Base-by-base conservation (phyloP, 2,888 invertebrate genomes). In the Dastarcus helophoroides region DNA sequence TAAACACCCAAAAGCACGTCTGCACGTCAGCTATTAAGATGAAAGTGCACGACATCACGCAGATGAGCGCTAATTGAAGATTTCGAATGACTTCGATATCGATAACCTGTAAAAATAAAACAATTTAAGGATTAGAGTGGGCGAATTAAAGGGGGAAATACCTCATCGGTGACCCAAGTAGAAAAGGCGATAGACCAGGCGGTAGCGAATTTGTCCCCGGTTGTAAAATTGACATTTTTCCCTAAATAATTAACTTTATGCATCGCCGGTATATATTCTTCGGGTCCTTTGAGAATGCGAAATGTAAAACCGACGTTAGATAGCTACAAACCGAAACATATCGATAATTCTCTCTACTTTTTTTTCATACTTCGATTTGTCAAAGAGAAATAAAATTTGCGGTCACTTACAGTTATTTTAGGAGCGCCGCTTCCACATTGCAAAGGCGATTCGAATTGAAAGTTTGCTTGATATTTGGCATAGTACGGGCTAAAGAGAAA, bases 41-140 rank as follows among this genome's bases (percentile, higher is more conserved):
- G 8, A 77, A 57, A 0, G 84, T 84, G 45, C 81, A 82, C n/a
- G 73, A 51, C 75, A 85, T 82, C 0, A 86, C 85, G 55, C 83
- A 82, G 15, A 77, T 49, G 33, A 84, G 63, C 1, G 85, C 84
- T 25, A 86, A 58, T 32, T 76, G 68, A 34, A 88, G 67, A 58
- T 85, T 86, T 37, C 83, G 65, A 43, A 76, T 71, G 8, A 86
- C 74, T 63, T 86, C 88, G 13, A 67, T 62, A 4, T 75, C 74
- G 37, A 88, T 80, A 5, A 76, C 60, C 67, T 70, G 39, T 12
- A 58, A 56, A 39, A 15, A 8, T n/a, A n/a, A n/a, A n/a, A n/a
- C n/a, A n/a, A n/a, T n/a, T n/a, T n/a, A n/a, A n/a, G n/a, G n/a
- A n/a, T n/a, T n/a, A 14, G 7, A 14, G 5, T 14, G n/a, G 22